Percentiles rank a stretch among this genome's conserved stretches.
phyloP scores from a whole-genome alignment of 2,113 vertebrate species.

The Chitala chitala region DNA sequence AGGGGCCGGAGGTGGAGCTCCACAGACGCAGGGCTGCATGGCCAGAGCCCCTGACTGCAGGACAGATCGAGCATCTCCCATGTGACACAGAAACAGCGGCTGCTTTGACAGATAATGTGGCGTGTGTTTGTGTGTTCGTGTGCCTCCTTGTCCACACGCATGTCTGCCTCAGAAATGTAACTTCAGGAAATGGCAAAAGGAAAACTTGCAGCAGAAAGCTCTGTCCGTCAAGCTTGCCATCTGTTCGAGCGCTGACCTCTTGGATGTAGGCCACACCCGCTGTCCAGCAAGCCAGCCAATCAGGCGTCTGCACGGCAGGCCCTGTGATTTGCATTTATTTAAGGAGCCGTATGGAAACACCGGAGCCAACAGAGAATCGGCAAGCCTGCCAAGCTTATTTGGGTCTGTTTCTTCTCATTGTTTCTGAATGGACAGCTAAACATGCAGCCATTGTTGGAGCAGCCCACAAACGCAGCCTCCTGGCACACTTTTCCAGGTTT shows the following conservation, averaged over 20 bases:
- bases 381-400: slow-evolving; percentile 58
- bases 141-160: no score
- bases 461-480: slow-evolving; percentile 35
- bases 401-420: slow-evolving; percentile 27
- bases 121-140: slow-evolving; percentile 37
- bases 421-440: slow-evolving; percentile 39
- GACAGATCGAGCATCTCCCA: no score
- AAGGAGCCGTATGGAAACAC: slow-evolving; percentile 40
- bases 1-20: no score
- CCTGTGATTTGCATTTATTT: slow-evolving; percentile 66
- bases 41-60: no score
- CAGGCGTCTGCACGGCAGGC: slow-evolving; percentile 40
- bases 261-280: slow-evolving; percentile 47
- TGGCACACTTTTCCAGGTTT: slow-evolving; percentile 37
- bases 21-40: no score
- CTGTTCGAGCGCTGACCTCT: slow-evolving; percentile 37
- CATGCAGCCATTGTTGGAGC: slow-evolving; percentile 46
- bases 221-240: slow-evolving; percentile 53
- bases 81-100: no score
- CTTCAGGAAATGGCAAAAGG: neutral
- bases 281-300: slow-evolving; percentile 47
- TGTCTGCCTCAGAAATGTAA: no score
- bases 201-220: neutral
- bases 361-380: slow-evolving; percentile 35
- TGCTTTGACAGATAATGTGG: no score